Evolutionary conservation across 2,113 vertebrate genomes (phyloP).

Genomic region (Sakesphorus luctuosus): DNA sequence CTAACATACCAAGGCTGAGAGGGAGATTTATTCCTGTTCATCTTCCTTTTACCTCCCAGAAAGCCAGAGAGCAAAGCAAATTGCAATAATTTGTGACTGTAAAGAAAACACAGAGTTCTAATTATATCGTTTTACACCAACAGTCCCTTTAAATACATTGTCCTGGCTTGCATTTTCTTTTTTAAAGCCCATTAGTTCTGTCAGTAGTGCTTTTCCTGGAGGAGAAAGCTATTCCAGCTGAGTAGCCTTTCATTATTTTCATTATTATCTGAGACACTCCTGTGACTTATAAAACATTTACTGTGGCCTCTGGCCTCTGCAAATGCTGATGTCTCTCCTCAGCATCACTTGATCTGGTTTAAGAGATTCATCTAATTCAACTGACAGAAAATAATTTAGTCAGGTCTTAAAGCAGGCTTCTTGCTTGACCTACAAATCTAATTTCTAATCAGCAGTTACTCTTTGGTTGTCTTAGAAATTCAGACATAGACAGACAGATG

Average conservation of each 20-base stretch:
- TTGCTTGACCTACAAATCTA: not conserved
- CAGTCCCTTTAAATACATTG: not conserved
- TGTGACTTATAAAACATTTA: not conserved
- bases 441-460: not conserved
- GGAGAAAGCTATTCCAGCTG: not conserved
- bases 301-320: not conserved
- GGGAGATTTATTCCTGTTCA: not conserved
- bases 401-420: not conserved
- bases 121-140: not conserved
- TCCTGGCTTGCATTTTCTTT: not conserved
- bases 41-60: not conserved
- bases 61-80: not conserved
- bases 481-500: not conserved
- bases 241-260: constrained; percentile 13
- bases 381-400: not conserved
- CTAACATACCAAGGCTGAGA: not conserved
- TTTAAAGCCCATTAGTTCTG: constrained; percentile 4
- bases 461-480: not conserved
- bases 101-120: not conserved
- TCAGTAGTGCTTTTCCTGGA: not conserved
- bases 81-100: not conserved
- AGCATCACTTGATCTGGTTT: not conserved
- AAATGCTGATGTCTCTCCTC: not conserved
- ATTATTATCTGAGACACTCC: not conserved
- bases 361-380: not conserved